Evolutionary conservation across 2,113 vertebrate species (phyloP).

Genomic region (Struthio camelus): DNA sequence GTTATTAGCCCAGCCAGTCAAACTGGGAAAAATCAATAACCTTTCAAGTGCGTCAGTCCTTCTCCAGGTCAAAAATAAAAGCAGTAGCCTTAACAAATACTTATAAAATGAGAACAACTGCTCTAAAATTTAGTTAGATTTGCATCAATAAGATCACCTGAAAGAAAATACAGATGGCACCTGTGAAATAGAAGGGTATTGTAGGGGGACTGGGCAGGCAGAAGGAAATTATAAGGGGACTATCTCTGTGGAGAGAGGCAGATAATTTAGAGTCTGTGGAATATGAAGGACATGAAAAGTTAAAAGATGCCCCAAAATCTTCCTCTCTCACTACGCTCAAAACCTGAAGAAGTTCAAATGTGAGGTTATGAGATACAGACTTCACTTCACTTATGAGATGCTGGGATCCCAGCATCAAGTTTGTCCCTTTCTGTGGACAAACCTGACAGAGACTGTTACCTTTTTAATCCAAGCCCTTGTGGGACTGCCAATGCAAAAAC

Average conservation of each 20-base stretch:
- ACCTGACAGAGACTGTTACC: background rate
- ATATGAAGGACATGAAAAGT: background rate
- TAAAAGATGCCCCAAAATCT: background rate
- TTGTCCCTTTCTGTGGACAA: background rate
- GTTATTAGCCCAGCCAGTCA: background rate
- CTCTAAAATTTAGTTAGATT: background rate
- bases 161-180: background rate
- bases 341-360: background rate
- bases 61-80: background rate
- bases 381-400: no score
- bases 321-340: background rate
- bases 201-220: background rate
- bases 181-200: background rate
- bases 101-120: background rate
- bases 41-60: background rate
- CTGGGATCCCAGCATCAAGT: background rate
- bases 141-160: background rate
- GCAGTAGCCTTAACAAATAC: background rate
- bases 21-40: conserved; percentile 19
- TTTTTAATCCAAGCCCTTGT: background rate
- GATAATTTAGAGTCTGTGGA: background rate
- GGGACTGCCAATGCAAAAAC: background rate
- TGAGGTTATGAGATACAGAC: background rate
- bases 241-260: background rate
- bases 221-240: background rate